A percentile compares a stretch with the other conserved stretches of the same genome.
Evolutionary conservation across 2,113 vertebrate species (phyloP).

Genomic region (Campylomormyrus numenius): DNA sequence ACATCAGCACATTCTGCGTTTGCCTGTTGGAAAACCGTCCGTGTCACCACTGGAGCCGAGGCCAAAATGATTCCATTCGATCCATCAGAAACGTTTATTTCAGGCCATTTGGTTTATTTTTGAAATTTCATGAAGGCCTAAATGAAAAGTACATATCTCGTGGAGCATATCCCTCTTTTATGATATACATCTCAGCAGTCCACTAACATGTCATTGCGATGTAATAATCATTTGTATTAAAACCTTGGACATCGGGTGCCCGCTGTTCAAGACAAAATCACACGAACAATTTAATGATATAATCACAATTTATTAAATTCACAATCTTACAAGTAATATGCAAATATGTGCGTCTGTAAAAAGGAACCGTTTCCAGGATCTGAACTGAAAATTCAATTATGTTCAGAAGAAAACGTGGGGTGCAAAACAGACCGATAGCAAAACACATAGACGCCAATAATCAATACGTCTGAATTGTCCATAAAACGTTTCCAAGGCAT

Average conservation of each 20-base stretch:
- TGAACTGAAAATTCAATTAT: neutral
- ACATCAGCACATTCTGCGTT: neutral
- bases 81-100: neutral
- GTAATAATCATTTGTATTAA: neutral
- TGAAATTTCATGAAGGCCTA: neutral
- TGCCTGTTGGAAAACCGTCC: neutral
- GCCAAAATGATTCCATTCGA: neutral
- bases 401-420: neutral
- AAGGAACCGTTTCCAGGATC: neutral
- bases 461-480: neutral
- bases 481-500: neutral
- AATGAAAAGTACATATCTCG: neutral
- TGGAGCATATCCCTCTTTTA: neutral
- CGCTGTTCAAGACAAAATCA: slow-evolving; percentile 8
- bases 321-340: neutral
- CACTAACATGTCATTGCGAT: neutral
- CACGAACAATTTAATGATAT: slow-evolving; percentile 15
- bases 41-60: neutral
- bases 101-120: neutral
- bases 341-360: neutral
- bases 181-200: neutral
- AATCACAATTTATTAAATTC: slow-evolving; percentile 10
- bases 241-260: neutral
- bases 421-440: neutral
- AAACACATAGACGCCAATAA: neutral